Conservation (phyloP, 2,113 vertebrate species). For the Sardina pilchardus region DNA sequence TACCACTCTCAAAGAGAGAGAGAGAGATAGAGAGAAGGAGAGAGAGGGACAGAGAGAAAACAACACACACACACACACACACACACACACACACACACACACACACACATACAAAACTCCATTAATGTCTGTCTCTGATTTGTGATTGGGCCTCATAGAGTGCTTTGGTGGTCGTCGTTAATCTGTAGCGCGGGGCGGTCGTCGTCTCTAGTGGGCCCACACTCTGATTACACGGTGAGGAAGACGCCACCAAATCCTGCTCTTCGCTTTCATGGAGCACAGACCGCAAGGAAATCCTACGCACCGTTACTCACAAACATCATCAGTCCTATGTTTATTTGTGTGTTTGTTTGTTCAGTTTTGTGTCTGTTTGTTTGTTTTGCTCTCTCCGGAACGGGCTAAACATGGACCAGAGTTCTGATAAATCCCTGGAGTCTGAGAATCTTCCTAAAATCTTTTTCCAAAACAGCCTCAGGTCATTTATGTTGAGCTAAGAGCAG, state of each 20-base stretch:
- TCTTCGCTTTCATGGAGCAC: not conserved
- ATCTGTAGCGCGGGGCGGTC: not conserved
- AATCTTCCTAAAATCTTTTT: not conserved
- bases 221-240: not conserved
- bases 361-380: not conserved
- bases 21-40: not conserved
- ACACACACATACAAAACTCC: not conserved
- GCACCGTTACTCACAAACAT: not conserved
- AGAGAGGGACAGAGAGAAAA: not conserved
- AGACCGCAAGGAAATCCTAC: not conserved
- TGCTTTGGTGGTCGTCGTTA: not conserved
- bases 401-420: not conserved
- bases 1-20: no score
- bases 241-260: not conserved
- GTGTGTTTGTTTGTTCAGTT: not conserved
- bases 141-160: not conserved
- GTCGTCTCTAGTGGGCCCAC: not conserved
- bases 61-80: slow-evolving; percentile 1
- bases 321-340: not conserved
- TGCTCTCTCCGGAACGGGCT: not conserved
- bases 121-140: not conserved
- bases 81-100: not conserved
- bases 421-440: not conserved
- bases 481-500: not conserved
- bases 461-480: not conserved